Evolutionary conservation across 2,888 invertebrate species (phyloP), one percentile per base, ranked within the genome.

Genomic region (Meganola albula): DNA sequence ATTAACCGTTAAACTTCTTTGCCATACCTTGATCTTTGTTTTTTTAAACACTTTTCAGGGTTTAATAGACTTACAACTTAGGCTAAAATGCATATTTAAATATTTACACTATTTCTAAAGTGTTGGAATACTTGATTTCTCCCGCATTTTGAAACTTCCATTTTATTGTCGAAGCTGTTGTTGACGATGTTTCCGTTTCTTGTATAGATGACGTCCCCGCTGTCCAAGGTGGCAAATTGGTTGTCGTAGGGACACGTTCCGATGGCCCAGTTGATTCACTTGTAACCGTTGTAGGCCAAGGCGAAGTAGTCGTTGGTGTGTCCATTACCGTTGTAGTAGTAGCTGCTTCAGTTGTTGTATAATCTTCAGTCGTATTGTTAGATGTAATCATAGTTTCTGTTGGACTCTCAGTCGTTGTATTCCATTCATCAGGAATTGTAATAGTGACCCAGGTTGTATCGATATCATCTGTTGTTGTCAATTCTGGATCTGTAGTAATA

Each of bases 1-100:
- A 37, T 36, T 0, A 40, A 49, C 49, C 39, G 53, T 48, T 55
- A 51, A 49, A 40, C 14, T 27, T 31, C 27, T 34, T 23, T n/a
- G n/a, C n/a, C n/a, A n/a, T n/a, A n/a, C n/a, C n/a, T n/a, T n/a
- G 25, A 28, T 25, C 7, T 25, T 16, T 16, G 16, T 16, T 16
- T 16, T 16, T n/a, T n/a, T n/a, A n/a, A n/a, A n/a, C n/a, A n/a
- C n/a, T n/a, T n/a, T n/a, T n/a, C n/a, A n/a, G n/a, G n/a, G n/a
- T n/a, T n/a, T n/a, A n/a, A n/a, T n/a, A n/a, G n/a, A n/a, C n/a
- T n/a, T n/a, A n/a, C n/a, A n/a, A n/a, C n/a, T n/a, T n/a, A n/a
- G n/a, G n/a, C n/a, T n/a, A n/a, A n/a, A n/a, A n/a, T n/a, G n/a
- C n/a, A n/a, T n/a, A n/a, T n/a, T n/a, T n/a, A n/a, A n/a, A n/a